Evolutionary conservation across 2,113 vertebrate genomes (phyloP), one percentile per base, ranked within the genome.

Genomic region (Prionailurus viverrinus): DNA sequence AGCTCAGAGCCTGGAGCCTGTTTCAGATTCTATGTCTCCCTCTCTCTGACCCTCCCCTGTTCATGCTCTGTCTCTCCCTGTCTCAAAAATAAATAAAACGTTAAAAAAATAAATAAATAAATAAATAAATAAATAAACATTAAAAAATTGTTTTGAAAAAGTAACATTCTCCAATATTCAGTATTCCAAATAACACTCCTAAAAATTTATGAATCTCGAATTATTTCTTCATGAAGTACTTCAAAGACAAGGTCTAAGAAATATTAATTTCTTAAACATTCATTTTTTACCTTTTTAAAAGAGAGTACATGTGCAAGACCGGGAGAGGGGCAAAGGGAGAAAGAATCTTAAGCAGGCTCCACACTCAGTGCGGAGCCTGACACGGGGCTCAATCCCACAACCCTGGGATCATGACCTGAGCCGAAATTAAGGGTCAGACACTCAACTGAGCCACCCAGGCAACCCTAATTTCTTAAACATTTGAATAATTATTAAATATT

Each of bases 161-260:
- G 58, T 78, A 87, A 83, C 25, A 66, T 48, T 76, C 36, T n/a
- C 36, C 16, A 66, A 18, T 74, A 92, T 41, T 88, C 27, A 73
- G 12, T 33, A 53, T 66, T 92, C 31, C 25, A 88, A 25, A 14
- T 74, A 66, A 87, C 5, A 81, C 4, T 39, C 18, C 39, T 63
- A 71, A 71, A 84, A 76, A 53, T 13, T 25, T 74, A 53, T 19
- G 6, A 65, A 82, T 45, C n/a, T 68, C 63, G 7, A 84, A 73
- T 65, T 16, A 88, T 63, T 66, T 94, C n/a, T 82, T 87, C 48
- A 69, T 15, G 11, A 41, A 87, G 27, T 95, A 95, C 41, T 95
- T 90, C 58, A 83, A 41, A 18, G 19, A 84, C 66, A 85, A 51
- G 9, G 78, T 3, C 19, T 61, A 65, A 89, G 23, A 87, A 80